Base-by-base conservation (phyloP, 2,797 vertebrate species). In the Heliangelus exortis region DNA sequence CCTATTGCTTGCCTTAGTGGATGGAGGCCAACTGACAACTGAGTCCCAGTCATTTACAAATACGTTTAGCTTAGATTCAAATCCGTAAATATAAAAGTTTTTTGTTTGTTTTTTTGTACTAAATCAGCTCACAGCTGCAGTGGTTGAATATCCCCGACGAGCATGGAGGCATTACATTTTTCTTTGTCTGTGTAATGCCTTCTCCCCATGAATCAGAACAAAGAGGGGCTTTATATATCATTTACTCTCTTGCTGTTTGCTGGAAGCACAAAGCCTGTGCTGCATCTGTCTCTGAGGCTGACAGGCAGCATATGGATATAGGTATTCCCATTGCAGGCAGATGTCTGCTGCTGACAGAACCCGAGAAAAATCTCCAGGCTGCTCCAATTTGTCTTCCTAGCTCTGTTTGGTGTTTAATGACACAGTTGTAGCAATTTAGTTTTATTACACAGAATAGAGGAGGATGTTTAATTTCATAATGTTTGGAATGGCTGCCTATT, bases 111-210 rank as follows among this genome's bases (percentile, higher is more conserved):
- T 41, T 41, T 41, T 48, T 62, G 89, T 66, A 12, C 45, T 75
- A 50, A 58, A 66, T 25, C 17, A 34, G 19, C 61, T 86, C 85
- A 7, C 90, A 94, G 73, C 88, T 95, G 93, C 85, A 50, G 36
- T 34, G 26, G 45, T 53, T 80, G 65, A 15, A 67, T 51, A 25
- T 63, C 57, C 61, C n/a, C 0, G 1, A 55, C 17, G 72, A 87
- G 57, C n/a, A 47, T 36, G 72, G 79, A 83, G 72, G 33, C 47
- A 6, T 57, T 58, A 28, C 39, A 66, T 89, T 85, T 93, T 72
- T 85, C 75, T 89, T 80, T 80, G 58, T 80, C 62, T 31, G 26
- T 19, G 36, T 53, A 10, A 31, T 17, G 58, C 47, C 62, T 92
- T 84, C 92, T 65, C 22, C 47, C 58, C 19, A 8, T 43, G 80